Evolutionary conservation across 2,797 vertebrate genomes (phyloP).

Genomic region (Sebastes vulpes): DNA sequence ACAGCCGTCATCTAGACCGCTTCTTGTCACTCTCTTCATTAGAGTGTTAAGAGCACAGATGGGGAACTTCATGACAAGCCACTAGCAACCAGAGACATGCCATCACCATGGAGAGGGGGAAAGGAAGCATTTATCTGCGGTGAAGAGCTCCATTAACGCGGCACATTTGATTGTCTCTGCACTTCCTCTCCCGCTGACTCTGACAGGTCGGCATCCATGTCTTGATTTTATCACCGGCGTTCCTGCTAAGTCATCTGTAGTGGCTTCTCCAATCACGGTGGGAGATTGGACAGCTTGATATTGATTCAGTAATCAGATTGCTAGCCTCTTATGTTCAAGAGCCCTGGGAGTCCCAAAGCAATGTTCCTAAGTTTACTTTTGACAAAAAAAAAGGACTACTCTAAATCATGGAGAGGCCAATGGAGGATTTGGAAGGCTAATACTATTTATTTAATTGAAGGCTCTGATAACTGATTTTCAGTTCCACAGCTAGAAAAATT

Average conservation of each 20-base stretch:
- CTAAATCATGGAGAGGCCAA: not conserved
- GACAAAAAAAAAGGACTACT: not conserved
- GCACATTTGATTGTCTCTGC: conserved; percentile 42
- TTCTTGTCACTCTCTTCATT: conserved; percentile 49
- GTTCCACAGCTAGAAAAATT: not conserved
- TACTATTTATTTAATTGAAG: not conserved
- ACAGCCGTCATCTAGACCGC: conserved; percentile 23
- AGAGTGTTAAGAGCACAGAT: conserved; percentile 44
- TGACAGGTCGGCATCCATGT: conserved; percentile 34
- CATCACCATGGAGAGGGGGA: conserved; percentile 23
- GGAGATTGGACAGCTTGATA: conserved; percentile 49
- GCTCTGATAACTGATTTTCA: not conserved
- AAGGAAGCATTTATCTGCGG: conserved; percentile 27
- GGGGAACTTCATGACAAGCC: conserved; percentile 30
- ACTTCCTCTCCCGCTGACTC: conserved; percentile 37
- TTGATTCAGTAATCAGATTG: conserved; percentile 51
- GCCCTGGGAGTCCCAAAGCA: not conserved
- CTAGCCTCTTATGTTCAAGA: conserved; percentile 22
- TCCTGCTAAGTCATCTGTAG: conserved; percentile 35
- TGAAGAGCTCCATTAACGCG: conserved; percentile 23
- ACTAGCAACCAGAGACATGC: not conserved
- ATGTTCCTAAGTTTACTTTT: conserved; percentile 12
- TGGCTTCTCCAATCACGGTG: conserved; percentile 46
- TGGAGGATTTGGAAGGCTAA: not conserved
- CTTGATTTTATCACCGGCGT: conserved; percentile 47